These are phyloP conservation scores for Phocides pigmalion DNA, from an alignment of 1,140 invertebrate species.

Conservation along the genomic window DNA sequence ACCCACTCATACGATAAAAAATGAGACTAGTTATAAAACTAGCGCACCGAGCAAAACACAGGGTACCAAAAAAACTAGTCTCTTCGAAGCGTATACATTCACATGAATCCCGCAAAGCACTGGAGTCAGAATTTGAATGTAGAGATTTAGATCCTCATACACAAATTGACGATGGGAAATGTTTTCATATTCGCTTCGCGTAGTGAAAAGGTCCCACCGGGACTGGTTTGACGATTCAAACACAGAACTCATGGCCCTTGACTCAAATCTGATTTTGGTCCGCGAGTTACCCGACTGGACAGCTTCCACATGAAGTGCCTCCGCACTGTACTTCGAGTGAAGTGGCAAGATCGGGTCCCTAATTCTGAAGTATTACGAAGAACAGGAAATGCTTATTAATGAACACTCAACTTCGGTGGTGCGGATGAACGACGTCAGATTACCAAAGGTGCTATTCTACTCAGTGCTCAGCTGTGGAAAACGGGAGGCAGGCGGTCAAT, in stretches of 20 bases:
- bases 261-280: no score
- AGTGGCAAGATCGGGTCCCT: no score
- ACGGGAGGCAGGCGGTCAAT: no score
- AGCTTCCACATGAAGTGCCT: constrained; percentile 40
- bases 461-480: no score
- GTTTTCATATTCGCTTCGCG: background rate
- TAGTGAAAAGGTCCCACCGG: background rate
- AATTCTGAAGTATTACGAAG: no score
- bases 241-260: background rate
- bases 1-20: background rate
- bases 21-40: background rate
- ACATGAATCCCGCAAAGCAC: background rate
- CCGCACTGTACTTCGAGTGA: constrained; percentile 24
- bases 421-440: no score
- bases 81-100: background rate
- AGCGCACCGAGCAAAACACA: background rate
- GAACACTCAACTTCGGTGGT: no score
- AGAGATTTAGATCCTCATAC: background rate
- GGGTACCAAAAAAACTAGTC: background rate
- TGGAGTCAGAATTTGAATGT: background rate
- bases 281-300: no score
- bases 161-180: background rate
- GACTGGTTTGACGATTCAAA: background rate
- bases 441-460: no score
- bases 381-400: no score